Evolutionary conservation across 2,113 vertebrate genomes (phyloP), one percentile per base, ranked within the genome.

Genomic region (Psilopsiagon aurifrons): DNA sequence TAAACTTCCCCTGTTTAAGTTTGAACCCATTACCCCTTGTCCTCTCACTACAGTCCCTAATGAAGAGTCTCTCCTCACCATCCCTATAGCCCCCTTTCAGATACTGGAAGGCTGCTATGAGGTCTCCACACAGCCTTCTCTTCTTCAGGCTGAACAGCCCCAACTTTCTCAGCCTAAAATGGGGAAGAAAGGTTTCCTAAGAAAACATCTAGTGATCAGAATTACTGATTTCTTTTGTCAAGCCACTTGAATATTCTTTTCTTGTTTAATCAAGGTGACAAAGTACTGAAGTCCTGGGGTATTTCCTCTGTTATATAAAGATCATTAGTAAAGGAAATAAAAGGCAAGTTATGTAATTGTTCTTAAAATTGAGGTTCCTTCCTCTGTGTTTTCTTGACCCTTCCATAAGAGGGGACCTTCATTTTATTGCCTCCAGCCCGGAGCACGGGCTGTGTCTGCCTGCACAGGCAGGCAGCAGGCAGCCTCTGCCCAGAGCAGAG

Each of bases 311-410:
- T 60, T 79, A 35, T 5, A 85, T 25, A 49, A 70, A 83, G 78
- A 52, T 55, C 35, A 4, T 83, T 91, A 68, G 23, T 27, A 52
- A 68, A 88, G 79, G 83, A 86, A 92, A 94, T 60, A 76, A 79
- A 87, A 57, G 46, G 33, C 41, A 80, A 83, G 17, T 55, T 52
- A 57, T 13, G 10, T 22, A 79, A 79, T 57, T 64, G 33, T 37
- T 89, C 41, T 84, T 84, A 54, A 95, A 95, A 83, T 43, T 41
- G 0, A 76, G 23, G 28, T 89, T 92, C 2, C 49, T 91, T 85
- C 52, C 51, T 82, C 60, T 84, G 17, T 74, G 19, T 54, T 84
- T 91, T 82, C 62, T 59, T 89, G 29, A 67, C 13, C 79, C 13
- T 92, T 86, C 44, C 49, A 0, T 37, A n/a, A 69, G 25, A 52